Percentiles rank a stretch among this genome's conserved stretches.
phyloP scores from a whole-genome alignment of 2,797 vertebrate species.

The Huso huso region DNA sequence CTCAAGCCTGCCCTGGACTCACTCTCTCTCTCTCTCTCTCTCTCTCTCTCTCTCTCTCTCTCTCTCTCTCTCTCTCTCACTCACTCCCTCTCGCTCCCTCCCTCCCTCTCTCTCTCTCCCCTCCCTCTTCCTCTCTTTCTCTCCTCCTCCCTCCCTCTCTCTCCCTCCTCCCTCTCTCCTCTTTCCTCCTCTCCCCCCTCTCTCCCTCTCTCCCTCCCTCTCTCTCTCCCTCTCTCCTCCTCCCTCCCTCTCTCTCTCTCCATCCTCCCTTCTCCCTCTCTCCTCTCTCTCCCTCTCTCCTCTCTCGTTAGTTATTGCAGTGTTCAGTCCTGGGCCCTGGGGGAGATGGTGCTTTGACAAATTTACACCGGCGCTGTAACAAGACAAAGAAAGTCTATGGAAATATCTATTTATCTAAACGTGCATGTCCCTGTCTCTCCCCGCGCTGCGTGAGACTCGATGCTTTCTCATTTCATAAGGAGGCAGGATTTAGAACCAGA shows the following conservation, averaged over 20 bases:
- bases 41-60: too few relatives aligned
- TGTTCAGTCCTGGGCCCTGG: background rate
- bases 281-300: constrained; percentile 30
- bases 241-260: constrained; percentile 32
- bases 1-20: too few relatives aligned
- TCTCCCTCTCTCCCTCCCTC: constrained; percentile 20
- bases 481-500: background rate
- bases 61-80: too few relatives aligned
- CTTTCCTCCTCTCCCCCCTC: constrained; percentile 27
- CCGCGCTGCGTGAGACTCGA: background rate
- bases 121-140: constrained; percentile 20
- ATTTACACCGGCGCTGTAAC: background rate
- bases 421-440: background rate
- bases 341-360: background rate
- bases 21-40: too few relatives aligned
- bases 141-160: constrained; percentile 43
- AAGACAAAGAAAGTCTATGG: background rate
- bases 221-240: constrained; percentile 16
- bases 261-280: constrained; percentile 24
- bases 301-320: background rate
- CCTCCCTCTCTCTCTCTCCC: too few relatives aligned
- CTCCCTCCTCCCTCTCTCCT: constrained; percentile 29
- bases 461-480: background rate
- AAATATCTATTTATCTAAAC: background rate
- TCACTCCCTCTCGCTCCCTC: constrained; percentile 16